Evolutionary conservation across 2,113 vertebrate genomes (phyloP).

Genomic region (Peromyscus maniculatus): DNA sequence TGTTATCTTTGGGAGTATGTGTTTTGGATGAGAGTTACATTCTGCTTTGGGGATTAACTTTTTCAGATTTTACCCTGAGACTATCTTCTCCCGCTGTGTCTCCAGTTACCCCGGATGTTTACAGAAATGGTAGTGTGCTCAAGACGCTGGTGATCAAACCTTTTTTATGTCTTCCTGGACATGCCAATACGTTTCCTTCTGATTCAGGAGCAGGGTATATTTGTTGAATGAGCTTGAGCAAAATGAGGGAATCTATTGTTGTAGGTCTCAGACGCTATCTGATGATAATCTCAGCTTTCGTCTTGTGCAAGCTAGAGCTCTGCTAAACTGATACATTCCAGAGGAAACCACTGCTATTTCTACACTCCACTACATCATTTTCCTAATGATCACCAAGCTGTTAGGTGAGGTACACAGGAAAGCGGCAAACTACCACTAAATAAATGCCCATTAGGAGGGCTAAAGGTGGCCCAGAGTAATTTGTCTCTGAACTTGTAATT

Average conservation of each 20-base stretch:
- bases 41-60: not conserved
- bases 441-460: not conserved
- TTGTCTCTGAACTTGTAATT: not conserved
- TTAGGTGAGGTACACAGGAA: not conserved
- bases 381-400: not conserved
- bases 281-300: not conserved
- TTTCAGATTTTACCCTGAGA: not conserved
- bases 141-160: not conserved
- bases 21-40: not conserved
- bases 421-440: not conserved
- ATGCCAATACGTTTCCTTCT: not conserved
- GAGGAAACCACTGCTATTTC: not conserved
- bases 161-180: not conserved
- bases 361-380: not conserved
- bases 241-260: not conserved
- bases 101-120: not conserved
- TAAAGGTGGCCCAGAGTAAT: not conserved
- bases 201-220: not conserved
- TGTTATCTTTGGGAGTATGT: not conserved
- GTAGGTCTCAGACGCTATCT: not conserved
- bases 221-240: not conserved
- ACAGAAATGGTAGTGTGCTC: not conserved
- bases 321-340: not conserved
- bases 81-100: not conserved
- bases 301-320: not conserved